Evolutionary conservation across 2,888 invertebrate genomes (phyloP).

Genomic region (Drosophila merina): DNA sequence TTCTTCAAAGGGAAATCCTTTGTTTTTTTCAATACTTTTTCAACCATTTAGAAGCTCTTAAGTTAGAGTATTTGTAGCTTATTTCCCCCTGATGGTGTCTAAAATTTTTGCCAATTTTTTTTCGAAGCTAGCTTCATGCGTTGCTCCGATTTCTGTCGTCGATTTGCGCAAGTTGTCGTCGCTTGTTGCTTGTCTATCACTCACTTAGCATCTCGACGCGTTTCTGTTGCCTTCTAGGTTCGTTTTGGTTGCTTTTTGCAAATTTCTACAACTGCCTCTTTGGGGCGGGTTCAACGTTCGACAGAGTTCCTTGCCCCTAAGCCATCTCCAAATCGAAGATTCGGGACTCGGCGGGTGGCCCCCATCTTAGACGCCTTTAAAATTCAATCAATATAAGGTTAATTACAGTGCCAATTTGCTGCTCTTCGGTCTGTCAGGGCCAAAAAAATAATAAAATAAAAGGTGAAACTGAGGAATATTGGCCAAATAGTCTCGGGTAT

Average conservation of each 20-base stretch:
- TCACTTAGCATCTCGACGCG: constrained; percentile 62
- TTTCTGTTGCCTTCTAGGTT: constrained; percentile 52
- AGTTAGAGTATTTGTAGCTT: constrained; percentile 4
- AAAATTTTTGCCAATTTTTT: constrained; percentile 61
- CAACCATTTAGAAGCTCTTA: too few relatives aligned
- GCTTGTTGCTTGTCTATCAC: constrained; percentile 56
- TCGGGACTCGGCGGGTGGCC: constrained; percentile 60
- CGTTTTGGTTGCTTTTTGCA: not conserved
- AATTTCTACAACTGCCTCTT: constrained; percentile 28
- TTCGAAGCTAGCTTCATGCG: constrained; percentile 19
- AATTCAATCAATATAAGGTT: constrained; percentile 76
- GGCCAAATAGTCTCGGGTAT: not conserved
- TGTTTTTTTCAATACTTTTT: too few relatives aligned
- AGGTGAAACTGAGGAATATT: not conserved
- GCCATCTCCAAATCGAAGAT: constrained; percentile 2
- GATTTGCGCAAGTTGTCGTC: constrained; percentile 58
- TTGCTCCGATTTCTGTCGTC: constrained; percentile 67
- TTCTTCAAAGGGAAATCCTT: too few relatives aligned
- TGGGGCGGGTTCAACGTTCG: constrained; percentile 59
- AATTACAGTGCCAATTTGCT: constrained; percentile 62
- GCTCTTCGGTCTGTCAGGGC: constrained; percentile 12
- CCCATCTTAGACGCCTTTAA: constrained; percentile 60
- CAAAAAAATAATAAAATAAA: too few relatives aligned
- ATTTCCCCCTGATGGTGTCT: not conserved
- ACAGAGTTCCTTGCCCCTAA: constrained; percentile 40